Evolutionary conservation across 2,797 vertebrate genomes (phyloP), one percentile per base, ranked within the genome.

Genomic region (Erithacus rubecula): DNA sequence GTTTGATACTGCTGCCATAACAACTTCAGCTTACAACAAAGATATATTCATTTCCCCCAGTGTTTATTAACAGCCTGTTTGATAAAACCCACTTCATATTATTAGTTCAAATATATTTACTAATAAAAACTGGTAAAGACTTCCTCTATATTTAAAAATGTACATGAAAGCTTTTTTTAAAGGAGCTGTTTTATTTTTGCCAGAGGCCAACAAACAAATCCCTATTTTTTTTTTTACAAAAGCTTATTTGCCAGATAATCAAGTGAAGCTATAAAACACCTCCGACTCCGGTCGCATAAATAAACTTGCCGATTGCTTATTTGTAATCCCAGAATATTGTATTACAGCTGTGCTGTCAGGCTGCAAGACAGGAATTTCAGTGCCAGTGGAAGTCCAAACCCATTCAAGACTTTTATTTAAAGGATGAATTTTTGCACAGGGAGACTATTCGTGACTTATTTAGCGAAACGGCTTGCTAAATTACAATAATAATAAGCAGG

Each of bases 1-100:
- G 82, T 91, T 86, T 88, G 74, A 77, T 72, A 63, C 37, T 76
- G 91, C 93, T 96, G 74, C 89, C 93, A 79, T 93, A 93, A 94
- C 92, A 95, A 93, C 82, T 83, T 79, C 80, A 79, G 63, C 47
- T 70, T 53, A 36, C 75, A 93, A 89, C 82, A 64, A 87, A 82
- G 67, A 82, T 39, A 46, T 2, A 65, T 64, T 92, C 29, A 82
- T 86, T 68, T 27, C n/a, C 20, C 22, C 26, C 53, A 22, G 24
- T 11, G 46, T 69, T 91, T 82, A 51, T 64, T 76, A 70, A 59
- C 20, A 20, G 15, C 15, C 47, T 49, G 83, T 63, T 65, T 52
- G 56, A 70, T 32, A 86, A 83, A 89, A 12, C 10, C n/a, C 39
- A 32, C 47, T 65, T 72, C 4, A 7, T 14, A 13, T 34, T 74